Conservation (phyloP, 2,888 invertebrate genomes). For the Drosophila vallismaia region DNA sequence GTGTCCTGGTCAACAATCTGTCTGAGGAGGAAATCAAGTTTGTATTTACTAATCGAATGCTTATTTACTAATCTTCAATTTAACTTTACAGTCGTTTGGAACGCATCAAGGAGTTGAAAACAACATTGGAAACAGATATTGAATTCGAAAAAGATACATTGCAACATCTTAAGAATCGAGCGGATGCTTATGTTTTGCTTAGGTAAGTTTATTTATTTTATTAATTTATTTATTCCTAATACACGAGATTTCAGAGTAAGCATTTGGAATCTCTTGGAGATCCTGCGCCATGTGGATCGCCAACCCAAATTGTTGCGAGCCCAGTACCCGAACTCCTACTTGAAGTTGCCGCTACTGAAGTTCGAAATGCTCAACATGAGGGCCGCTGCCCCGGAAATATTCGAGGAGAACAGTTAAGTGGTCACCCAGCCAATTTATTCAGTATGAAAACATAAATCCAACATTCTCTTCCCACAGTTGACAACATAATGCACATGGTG, state of each 20-base stretch:
- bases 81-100: slow-evolving; percentile 63
- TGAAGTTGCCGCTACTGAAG: slow-evolving; percentile 81
- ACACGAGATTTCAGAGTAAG: slow-evolving; percentile 55
- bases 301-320: slow-evolving; percentile 55
- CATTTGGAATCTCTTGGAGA: slow-evolving; percentile 80
- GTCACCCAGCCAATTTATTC: rapidly evolving
- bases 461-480: slow-evolving; percentile 56
- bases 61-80: rapidly evolving
- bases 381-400: slow-evolving; percentile 77
- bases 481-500: slow-evolving; percentile 67
- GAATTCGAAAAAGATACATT: slow-evolving; percentile 53
- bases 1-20: slow-evolving; percentile 78
- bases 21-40: slow-evolving; percentile 81
- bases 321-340: slow-evolving; percentile 79
- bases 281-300: slow-evolving; percentile 79
- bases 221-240: neutral
- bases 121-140: slow-evolving; percentile 53
- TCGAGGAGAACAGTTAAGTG: slow-evolving; percentile 79
- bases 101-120: slow-evolving; percentile 70
- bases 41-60: neutral
- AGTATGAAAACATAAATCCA: neutral
- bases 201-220: slow-evolving; percentile 55
- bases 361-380: slow-evolving; percentile 79
- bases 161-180: slow-evolving; percentile 71
- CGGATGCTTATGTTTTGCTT: slow-evolving; percentile 75